Percentiles rank a stretch among this genome's conserved stretches.
These are phyloP conservation scores for Megatriorchis doriae DNA, from an alignment of 2,113 vertebrate species.

Conservation along the genomic window DNA sequence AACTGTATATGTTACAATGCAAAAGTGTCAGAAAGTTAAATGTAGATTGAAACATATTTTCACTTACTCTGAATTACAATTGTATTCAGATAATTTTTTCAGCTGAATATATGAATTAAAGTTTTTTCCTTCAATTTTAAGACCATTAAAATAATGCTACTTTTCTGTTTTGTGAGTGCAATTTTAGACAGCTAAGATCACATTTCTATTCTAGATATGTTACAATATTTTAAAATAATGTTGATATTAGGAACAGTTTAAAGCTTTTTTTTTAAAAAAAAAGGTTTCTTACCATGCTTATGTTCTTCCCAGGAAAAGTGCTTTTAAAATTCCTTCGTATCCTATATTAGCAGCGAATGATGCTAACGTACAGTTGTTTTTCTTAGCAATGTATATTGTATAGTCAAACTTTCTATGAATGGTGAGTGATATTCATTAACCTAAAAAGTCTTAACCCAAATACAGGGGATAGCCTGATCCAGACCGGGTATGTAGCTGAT, in stretches of 20 bases:
- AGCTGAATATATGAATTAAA: not conserved
- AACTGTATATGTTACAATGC: not conserved
- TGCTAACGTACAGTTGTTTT: not conserved
- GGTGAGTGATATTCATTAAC: not conserved
- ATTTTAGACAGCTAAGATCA: not conserved
- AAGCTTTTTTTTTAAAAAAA: not conserved
- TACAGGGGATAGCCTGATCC: not conserved
- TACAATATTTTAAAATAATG: not conserved
- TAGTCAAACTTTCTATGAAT: not conserved
- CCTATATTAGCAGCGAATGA: not conserved
- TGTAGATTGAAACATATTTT: not conserved
- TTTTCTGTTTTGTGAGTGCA: not conserved
- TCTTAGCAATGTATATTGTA: not conserved
- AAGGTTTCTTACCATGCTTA: not conserved
- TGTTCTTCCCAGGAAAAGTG: not conserved
- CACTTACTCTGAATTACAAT: not conserved
- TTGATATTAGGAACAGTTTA: not conserved
- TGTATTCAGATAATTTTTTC: not conserved
- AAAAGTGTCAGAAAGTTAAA: not conserved
- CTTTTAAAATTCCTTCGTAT: not conserved
- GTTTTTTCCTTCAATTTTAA: not conserved
- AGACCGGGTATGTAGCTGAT: accelerated
- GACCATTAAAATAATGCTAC: not conserved
- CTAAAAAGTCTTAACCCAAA: not conserved
- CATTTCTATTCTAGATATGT: not conserved